Percentiles rank a stretch among this genome's conserved stretches.
Conservation (phyloP, 2,113 vertebrate species). For the Trichechus manatus region DNA sequence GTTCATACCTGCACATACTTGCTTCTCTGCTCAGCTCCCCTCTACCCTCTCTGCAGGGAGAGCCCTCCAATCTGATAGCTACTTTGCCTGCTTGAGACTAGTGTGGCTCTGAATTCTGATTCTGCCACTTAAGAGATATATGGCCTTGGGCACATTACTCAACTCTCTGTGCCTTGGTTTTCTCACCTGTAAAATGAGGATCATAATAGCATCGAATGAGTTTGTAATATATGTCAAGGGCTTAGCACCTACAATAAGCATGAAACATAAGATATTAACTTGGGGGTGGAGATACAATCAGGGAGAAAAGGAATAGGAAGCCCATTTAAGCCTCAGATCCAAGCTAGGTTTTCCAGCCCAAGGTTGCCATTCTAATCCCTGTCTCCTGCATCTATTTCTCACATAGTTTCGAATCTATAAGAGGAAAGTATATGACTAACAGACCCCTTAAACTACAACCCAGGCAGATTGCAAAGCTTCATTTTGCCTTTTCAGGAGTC, state of each 20-base stretch:
- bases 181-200: not conserved
- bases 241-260: not conserved
- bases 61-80: not conserved
- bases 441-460: not conserved
- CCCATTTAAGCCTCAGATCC: not conserved
- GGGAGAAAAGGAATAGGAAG: not conserved
- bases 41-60: too few relatives aligned
- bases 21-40: not conserved
- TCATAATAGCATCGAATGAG: not conserved
- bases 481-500: not conserved
- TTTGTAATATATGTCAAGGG: not conserved
- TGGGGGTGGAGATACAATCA: not conserved
- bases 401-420: not conserved
- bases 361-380: not conserved
- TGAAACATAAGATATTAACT: not conserved
- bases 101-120: not conserved
- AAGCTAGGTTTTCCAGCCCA: not conserved
- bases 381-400: not conserved
- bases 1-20: not conserved
- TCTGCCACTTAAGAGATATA: fast-evolving
- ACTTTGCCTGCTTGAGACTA: not conserved
- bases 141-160: not conserved
- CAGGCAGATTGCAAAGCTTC: not conserved
- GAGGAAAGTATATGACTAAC: not conserved
- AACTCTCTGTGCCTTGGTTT: not conserved